Conservation (phyloP, 64 coral and sea anemone species). For the Dendrophyllia cribrosa region DNA sequence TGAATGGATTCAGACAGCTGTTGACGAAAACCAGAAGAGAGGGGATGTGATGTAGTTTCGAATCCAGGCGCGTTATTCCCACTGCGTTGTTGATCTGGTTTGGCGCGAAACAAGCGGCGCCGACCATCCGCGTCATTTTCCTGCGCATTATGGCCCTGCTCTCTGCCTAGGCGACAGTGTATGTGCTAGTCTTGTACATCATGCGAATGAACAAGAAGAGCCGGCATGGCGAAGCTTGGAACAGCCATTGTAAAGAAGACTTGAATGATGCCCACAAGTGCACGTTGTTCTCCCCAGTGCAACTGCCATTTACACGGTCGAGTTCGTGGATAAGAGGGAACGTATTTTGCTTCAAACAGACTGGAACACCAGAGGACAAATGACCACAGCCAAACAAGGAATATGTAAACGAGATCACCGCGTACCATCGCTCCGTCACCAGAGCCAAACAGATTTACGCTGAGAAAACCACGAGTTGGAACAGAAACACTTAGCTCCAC, state of each 20-base stretch:
- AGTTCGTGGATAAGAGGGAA: not conserved
- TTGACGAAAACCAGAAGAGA: conserved; percentile 22
- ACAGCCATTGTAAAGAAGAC: not conserved
- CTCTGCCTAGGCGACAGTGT: not conserved
- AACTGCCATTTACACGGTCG: not conserved
- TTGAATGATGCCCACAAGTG: not conserved
- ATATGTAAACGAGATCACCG: conserved; percentile 27
- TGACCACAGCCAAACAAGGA: not conserved
- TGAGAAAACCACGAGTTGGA: conserved; percentile 32
- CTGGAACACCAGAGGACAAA: not conserved
- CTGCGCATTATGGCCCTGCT: conserved; percentile 3
- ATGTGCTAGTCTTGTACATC: not conserved
- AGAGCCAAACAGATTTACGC: conserved; percentile 37
- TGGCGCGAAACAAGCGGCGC: conserved; percentile 15
- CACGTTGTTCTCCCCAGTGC: not conserved
- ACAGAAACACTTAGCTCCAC: conserved; percentile 42
- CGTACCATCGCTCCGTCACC: conserved; percentile 66
- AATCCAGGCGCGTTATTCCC: not conserved
- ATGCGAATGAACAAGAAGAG: conserved; percentile 47
- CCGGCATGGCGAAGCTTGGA: conserved; percentile 28
- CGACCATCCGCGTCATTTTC: conserved; percentile 48
- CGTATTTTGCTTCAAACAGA: not conserved
- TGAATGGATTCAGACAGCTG: conserved; percentile 51
- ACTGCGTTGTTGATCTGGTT: conserved; percentile 9
- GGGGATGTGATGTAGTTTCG: conserved; percentile 14